Conservation (phyloP, 2,113 vertebrate species). For the Paramormyrops kingsleyae region DNA sequence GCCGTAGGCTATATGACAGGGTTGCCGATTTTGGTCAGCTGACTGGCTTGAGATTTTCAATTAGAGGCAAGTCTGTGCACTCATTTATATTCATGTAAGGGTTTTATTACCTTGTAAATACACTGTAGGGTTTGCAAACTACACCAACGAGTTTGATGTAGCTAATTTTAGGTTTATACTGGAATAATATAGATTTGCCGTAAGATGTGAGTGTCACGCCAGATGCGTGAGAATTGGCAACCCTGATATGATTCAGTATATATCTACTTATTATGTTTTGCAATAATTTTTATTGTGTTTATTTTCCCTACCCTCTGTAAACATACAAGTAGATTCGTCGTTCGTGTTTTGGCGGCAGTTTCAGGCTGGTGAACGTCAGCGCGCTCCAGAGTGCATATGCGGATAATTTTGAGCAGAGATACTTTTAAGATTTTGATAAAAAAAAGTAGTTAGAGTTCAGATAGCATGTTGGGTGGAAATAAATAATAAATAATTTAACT, state of each 20-base stretch:
- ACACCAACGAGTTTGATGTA: not conserved
- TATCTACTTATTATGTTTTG: not conserved
- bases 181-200: not conserved
- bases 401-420: not conserved
- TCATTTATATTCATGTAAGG: not conserved
- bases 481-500: not conserved
- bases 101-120: not conserved
- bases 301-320: not conserved
- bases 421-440: not conserved
- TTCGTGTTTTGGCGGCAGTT: not conserved
- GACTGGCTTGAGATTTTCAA: not conserved
- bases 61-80: not conserved
- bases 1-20: not conserved
- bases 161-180: not conserved
- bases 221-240: not conserved
- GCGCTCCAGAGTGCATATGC: not conserved
- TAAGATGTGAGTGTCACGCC: not conserved
- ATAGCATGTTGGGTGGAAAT: not conserved
- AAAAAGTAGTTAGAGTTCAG: not conserved
- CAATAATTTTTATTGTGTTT: not conserved
- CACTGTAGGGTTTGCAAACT: not conserved
- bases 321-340: not conserved
- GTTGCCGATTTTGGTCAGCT: not conserved
- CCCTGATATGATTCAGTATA: not conserved
- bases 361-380: not conserved